phyloP scores from a whole-genome alignment of 2,113 vertebrate species.

The Amphiprion percula region DNA sequence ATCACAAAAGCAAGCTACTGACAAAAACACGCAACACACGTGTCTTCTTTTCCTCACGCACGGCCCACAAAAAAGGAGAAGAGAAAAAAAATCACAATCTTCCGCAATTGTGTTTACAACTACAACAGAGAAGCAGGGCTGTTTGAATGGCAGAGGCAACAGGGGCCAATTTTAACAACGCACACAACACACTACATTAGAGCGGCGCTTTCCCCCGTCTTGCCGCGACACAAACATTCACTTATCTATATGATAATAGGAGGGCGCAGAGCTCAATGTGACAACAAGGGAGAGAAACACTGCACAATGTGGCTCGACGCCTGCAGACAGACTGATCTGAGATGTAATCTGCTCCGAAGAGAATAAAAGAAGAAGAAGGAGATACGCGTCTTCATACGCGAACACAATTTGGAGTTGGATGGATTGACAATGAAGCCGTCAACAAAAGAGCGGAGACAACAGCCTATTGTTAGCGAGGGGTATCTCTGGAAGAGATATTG shows the following conservation, averaged over 20 bases:
- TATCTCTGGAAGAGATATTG: constrained; percentile 36
- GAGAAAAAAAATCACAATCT: constrained; percentile 14
- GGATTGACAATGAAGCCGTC: constrained; percentile 73
- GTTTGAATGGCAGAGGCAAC: constrained; percentile 56
- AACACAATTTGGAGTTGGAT: constrained; percentile 51
- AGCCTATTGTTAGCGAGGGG: constrained; percentile 51
- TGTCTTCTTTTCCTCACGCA: constrained; percentile 5
- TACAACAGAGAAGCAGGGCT: constrained; percentile 31
- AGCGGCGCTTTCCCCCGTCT: constrained; percentile 49
- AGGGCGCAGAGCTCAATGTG: constrained; percentile 64
- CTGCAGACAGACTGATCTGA: constrained; percentile 74
- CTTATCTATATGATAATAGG: constrained; percentile 85
- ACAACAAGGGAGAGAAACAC: constrained; percentile 65
- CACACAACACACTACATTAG: constrained; percentile 71
- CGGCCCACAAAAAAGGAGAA: not conserved
- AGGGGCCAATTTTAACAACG: constrained; percentile 61
- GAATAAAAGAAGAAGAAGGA: constrained; percentile 47
- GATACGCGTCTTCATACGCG: constrained; percentile 44
- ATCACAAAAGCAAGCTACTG: constrained; percentile 10
- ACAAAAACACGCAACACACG: not conserved
- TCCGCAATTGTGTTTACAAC: constrained; percentile 42
- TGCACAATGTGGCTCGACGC: constrained; percentile 70
- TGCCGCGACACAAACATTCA: constrained; percentile 74
- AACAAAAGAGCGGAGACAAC: constrained; percentile 57
- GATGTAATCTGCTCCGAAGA: constrained; percentile 76